Evolutionary conservation across 2,113 vertebrate species (phyloP).

Genomic region (Oreochromis niloticus): DNA sequence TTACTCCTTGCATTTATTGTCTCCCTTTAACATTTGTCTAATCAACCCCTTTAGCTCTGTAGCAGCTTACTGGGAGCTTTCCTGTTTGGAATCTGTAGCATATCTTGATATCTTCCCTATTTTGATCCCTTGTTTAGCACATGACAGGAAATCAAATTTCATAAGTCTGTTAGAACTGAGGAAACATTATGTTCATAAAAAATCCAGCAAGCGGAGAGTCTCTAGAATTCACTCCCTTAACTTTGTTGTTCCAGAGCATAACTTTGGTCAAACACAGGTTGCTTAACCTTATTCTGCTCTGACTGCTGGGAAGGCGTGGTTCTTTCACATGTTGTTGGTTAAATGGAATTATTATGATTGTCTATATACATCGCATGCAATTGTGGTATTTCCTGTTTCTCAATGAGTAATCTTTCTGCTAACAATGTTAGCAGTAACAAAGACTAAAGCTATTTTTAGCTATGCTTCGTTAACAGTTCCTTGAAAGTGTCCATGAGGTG

Average conservation of each 20-base stretch:
- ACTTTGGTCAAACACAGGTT: neutral
- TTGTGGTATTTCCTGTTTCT: neutral
- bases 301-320: neutral
- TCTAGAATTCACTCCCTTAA: neutral
- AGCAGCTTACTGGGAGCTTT: neutral
- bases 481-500: neutral
- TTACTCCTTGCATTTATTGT: neutral
- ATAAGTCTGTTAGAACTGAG: neutral
- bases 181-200: neutral
- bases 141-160: neutral
- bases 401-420: neutral
- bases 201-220: neutral
- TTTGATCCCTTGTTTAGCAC: neutral
- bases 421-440: neutral
- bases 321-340: neutral
- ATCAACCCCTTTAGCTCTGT: neutral
- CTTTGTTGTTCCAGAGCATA: neutral
- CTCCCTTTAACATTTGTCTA: neutral
- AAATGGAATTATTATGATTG: neutral
- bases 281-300: neutral
- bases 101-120: neutral
- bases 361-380: neutral
- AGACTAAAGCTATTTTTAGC: neutral
- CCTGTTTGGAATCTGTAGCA: neutral
- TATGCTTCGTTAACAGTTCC: rapidly evolving